Evolutionary conservation across 2,888 invertebrate species (phyloP).

Genomic region (Eupithecia subfuscata): DNA sequence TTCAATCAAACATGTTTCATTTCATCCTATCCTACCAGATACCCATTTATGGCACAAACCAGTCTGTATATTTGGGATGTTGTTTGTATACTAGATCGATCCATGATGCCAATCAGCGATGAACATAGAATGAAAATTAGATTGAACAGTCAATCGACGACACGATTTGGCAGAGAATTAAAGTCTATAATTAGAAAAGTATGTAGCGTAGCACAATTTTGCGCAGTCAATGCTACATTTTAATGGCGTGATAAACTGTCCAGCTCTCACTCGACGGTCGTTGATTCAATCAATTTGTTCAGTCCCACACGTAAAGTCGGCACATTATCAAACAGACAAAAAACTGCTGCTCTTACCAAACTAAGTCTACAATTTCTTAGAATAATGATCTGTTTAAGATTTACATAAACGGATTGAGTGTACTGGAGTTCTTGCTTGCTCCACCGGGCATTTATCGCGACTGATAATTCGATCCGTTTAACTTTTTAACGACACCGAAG

Average conservation of each 20-base stretch:
- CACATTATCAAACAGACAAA: slow-evolving; percentile 27
- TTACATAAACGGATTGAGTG: slow-evolving; percentile 34
- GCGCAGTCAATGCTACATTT: slow-evolving; percentile 58
- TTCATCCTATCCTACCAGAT: slow-evolving; percentile 40
- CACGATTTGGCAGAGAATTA: slow-evolving; percentile 64
- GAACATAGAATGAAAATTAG: slow-evolving; percentile 35
- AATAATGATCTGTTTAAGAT: slow-evolving; percentile 30
- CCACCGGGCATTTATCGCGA: slow-evolving; percentile 38
- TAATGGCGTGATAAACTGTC: slow-evolving; percentile 54
- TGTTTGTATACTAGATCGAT: slow-evolving; percentile 31
- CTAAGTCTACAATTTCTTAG: slow-evolving; percentile 39
- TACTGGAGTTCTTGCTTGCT: slow-evolving; percentile 36
- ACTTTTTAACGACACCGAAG: slow-evolving; percentile 39
- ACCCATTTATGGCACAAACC: slow-evolving; percentile 44
- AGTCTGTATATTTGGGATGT: slow-evolving; percentile 35
- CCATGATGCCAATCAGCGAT: slow-evolving; percentile 41
- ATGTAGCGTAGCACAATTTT: slow-evolving; percentile 56
- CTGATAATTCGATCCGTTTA: slow-evolving; percentile 46
- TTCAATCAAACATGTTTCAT: slow-evolving; percentile 42
- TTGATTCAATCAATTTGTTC: slow-evolving; percentile 48
- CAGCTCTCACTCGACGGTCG: slow-evolving; percentile 58
- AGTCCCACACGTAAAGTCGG: slow-evolving; percentile 21
- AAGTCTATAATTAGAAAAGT: slow-evolving; percentile 63
- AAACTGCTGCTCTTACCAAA: slow-evolving; percentile 39
- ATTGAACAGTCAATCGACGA: slow-evolving; percentile 52